Percentiles rank a stretch among this genome's conserved stretches.
phyloP scores from a whole-genome alignment of 92 coral and sea anemone genomes.

The Palythoa grandis region DNA sequence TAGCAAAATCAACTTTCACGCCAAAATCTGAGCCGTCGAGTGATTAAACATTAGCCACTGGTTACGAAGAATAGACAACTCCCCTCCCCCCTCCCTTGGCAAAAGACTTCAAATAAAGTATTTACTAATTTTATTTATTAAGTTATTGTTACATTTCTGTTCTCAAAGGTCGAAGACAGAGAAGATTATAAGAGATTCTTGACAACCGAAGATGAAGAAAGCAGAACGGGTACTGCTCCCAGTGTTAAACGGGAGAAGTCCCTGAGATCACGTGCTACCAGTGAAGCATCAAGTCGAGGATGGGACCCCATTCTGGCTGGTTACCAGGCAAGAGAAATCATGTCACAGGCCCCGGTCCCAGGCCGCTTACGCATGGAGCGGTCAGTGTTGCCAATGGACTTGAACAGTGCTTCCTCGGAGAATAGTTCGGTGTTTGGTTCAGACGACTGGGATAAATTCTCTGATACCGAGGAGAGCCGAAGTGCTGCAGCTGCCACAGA shows the following conservation, averaged over 20 bases:
- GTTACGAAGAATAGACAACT: no score
- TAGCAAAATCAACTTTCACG: no score
- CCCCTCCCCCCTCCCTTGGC: no score
- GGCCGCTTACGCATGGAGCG: conserved; percentile 82
- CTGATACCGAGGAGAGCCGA: conserved; percentile 49
- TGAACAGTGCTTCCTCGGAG: conserved; percentile 95
- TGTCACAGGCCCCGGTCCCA: conserved; percentile 93
- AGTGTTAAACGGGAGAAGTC: conserved; percentile 46
- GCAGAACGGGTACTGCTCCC: conserved; percentile 8
- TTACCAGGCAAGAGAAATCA: conserved; percentile 87
- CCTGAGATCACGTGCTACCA: conserved; percentile 67
- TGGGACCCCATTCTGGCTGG: conserved; percentile 98
- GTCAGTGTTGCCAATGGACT: conserved; percentile 85
- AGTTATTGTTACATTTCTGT: neutral
- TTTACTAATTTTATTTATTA: neutral
- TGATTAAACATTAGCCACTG: no score
- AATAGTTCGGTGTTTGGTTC: conserved; percentile 64
- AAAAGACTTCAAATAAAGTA: no score
- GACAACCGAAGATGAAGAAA: conserved; percentile 66
- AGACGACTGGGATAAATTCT: conserved; percentile 61
- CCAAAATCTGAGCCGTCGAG: no score
- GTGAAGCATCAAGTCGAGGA: conserved; percentile 86
- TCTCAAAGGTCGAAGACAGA: conserved; percentile 51
- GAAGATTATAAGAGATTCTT: conserved; percentile 82
- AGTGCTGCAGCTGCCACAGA: neutral